phyloP scores from a whole-genome alignment of 2,113 vertebrate species.

The Ptychochromis oligacanthus region DNA sequence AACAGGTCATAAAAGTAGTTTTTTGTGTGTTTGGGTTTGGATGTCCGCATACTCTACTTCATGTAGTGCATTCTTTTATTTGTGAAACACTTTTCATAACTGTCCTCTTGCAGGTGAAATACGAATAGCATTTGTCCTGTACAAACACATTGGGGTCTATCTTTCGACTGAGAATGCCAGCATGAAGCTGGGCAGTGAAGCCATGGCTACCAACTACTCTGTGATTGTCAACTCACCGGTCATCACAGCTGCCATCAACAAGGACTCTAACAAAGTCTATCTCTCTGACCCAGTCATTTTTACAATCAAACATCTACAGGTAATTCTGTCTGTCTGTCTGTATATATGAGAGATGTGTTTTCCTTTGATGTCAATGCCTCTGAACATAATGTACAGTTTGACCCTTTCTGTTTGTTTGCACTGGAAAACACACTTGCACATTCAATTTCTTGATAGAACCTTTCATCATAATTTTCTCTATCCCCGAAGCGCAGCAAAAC shows the following conservation, averaged over 20 bases:
- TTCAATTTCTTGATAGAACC: conserved; percentile 11
- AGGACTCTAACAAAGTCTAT: conserved; percentile 97
- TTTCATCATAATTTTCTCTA: conserved; percentile 16
- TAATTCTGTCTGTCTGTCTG: conserved; percentile 59
- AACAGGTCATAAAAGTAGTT: no score
- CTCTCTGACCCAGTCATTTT: conserved; percentile 96
- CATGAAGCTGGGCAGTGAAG: conserved; percentile 93
- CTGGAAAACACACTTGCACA: neutral
- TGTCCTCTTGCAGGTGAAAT: conserved; percentile 88
- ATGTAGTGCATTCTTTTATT: neutral
- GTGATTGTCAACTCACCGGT: conserved; percentile 97
- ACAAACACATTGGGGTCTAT: conserved; percentile 95
- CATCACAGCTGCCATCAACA: conserved; percentile 97
- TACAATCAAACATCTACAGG: conserved; percentile 95
- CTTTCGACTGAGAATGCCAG: conserved; percentile 97
- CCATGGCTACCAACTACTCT: conserved; percentile 93
- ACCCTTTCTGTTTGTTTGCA: neutral
- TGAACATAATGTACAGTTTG: conserved; percentile 18
- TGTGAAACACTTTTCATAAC: neutral
- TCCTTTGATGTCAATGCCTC: conserved; percentile 10
- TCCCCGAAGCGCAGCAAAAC: conserved; percentile 6
- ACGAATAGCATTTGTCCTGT: conserved; percentile 94
- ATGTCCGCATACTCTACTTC: neutral
- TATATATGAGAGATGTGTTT: neutral
- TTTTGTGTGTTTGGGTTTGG: no score